A percentile compares a stretch with the other conserved stretches of the same genome.
phyloP scores from a whole-genome alignment of 1,140 invertebrate species.

The Ephestia elutella region DNA sequence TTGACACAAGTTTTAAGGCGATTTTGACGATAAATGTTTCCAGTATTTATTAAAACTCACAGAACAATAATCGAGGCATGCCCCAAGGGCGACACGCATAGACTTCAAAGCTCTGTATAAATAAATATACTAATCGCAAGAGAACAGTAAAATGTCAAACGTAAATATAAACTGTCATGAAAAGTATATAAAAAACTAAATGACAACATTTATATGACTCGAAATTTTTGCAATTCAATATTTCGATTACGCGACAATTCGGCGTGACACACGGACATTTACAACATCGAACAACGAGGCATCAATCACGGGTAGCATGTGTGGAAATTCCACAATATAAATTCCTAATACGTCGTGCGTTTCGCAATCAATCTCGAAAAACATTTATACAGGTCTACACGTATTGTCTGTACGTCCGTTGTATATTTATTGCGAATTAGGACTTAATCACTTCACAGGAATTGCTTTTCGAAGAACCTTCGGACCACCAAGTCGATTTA shows the following conservation, averaged over 20 bases:
- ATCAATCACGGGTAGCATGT: not conserved
- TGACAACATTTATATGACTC: too few relatives aligned
- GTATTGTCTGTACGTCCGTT: conserved; percentile 1
- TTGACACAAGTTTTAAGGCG: too few relatives aligned
- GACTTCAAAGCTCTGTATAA: too few relatives aligned
- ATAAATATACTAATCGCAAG: too few relatives aligned
- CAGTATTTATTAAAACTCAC: too few relatives aligned
- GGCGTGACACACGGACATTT: not conserved
- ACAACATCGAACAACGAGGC: not conserved
- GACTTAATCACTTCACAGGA: not conserved
- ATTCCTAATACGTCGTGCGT: not conserved
- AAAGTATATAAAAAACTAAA: too few relatives aligned
- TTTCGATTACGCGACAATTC: not conserved
- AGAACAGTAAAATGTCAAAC: too few relatives aligned
- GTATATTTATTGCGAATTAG: conserved; percentile 2
- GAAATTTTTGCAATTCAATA: too few relatives aligned
- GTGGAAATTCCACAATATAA: not conserved
- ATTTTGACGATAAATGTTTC: too few relatives aligned
- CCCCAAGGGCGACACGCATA: too few relatives aligned
- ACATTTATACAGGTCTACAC: conserved; percentile 1
- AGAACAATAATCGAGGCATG: too few relatives aligned
- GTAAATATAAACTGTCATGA: too few relatives aligned
- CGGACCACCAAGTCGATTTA: not conserved
- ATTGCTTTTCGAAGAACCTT: not conserved
- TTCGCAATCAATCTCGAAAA: conserved; percentile 2